Conservation (phyloP, 2,888 invertebrate species). For the Spisula subtruncata region DNA sequence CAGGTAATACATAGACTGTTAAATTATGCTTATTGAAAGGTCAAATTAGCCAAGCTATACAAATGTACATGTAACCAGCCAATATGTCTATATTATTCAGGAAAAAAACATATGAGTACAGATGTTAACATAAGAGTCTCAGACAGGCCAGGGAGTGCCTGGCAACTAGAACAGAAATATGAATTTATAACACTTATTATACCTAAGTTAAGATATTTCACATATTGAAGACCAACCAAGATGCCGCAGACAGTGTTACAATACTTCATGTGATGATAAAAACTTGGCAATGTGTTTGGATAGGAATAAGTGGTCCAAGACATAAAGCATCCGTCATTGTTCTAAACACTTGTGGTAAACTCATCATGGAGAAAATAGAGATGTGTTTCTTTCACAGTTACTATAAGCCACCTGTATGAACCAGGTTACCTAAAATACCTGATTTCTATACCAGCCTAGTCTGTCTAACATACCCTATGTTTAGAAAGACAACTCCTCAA, state of each 20-base stretch:
- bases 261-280: not conserved
- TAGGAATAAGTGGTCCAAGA: not conserved
- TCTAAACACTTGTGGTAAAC: constrained; percentile 19
- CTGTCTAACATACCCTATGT: no score
- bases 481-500: no score
- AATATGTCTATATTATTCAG: no score
- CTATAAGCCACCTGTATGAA: constrained; percentile 3
- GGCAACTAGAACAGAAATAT: no score
- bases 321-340: not conserved
- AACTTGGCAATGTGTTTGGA: not conserved
- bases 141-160: no score
- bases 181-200: no score
- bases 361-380: constrained; percentile 16
- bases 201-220: not conserved
- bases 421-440: not conserved
- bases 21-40: no score
- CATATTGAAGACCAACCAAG: not conserved
- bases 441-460: not conserved
- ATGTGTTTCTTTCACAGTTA: not conserved
- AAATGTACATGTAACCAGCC: no score
- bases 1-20: no score
- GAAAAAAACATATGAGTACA: no score
- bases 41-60: no score
- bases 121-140: no score
- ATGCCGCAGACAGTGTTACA: not conserved